Base-by-base conservation (phyloP, 2,888 invertebrate genomes). In the Pherbina coryleti region DNA sequence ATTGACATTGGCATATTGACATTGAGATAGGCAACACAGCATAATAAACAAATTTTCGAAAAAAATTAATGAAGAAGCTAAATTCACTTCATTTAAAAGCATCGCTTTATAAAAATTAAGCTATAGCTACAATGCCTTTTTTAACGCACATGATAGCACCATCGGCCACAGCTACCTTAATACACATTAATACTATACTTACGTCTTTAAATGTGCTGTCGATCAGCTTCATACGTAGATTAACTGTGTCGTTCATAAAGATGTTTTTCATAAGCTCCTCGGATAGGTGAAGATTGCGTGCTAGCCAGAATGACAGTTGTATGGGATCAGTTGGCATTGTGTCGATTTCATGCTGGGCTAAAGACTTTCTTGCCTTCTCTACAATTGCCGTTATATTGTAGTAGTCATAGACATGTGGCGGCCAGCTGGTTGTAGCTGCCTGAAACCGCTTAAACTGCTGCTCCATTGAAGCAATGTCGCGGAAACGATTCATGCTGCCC, bases 291-390 rank as follows among this genome's bases (percentile, higher is more conserved):
- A 95, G 91, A 89, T 95, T 95, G 81, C 94, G 93, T 14, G 94
- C 94, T 73, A 95, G 92, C 96, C 96, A 96, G 88, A 93, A 96
- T 0, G 95, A 95, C 80, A 96, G 90, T 78, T 93, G 92, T 9
- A 92, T 90, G 0, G 94, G 93, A 89, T 95, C 93, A 55, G 89
- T 89, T 5, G 95, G 94, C 88, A 94, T 91, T 78, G 91, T 91
- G 81, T 91, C 86, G 57, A 89, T 86, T 77, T 88, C 88, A 62
- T 88, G 85, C 51, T 85, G 79, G 28, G 85, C 86, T 22, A 90
- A 82, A 76, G 86, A 88, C 62, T 86, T 85, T 53, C 89, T 85
- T 17, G 90, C 89, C 76, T 90, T 87, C 84, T 90, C 86, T 79
- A 89, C 69, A 88, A 91, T 82, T 88, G 88, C 83, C 84, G 86